Conservation (phyloP, 1,140 invertebrate genomes). For the Bombus affinis region DNA sequence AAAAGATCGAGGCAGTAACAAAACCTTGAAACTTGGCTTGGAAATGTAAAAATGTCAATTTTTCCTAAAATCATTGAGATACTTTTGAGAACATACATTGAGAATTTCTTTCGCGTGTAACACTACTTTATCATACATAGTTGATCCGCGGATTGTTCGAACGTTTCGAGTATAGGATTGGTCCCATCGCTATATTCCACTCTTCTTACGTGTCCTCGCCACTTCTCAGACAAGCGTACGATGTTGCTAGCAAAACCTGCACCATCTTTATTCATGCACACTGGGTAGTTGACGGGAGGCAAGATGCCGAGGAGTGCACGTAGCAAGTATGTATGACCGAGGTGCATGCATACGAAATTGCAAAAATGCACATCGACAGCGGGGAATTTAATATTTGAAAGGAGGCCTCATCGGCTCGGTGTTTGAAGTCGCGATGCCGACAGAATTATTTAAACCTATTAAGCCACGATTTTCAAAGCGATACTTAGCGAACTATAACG, state of each 20-base stretch:
- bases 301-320: conserved; percentile 16
- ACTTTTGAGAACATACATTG: too few species aligned
- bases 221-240: conserved; percentile 2
- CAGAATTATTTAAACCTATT: conserved; percentile 14
- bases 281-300: conserved; percentile 26
- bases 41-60: too few species aligned
- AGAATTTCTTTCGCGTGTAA: too few species aligned
- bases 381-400: conserved; percentile 55
- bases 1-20: fast-evolving
- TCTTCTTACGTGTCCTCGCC: conserved; percentile 13
- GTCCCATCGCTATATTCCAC: conserved; percentile 27
- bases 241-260: conserved; percentile 45
- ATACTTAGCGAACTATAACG: not conserved
- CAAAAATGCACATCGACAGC: conserved; percentile 25
- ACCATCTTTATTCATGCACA: conserved; percentile 49
- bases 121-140: too few species aligned
- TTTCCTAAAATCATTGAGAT: too few species aligned
- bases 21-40: too few species aligned
- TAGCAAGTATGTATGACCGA: conserved; percentile 11
- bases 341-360: conserved; percentile 52
- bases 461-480: not conserved
- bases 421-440: conserved; percentile 41
- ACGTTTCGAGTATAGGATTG: not conserved
- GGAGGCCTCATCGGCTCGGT: conserved; percentile 32
- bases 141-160: not conserved